These are phyloP conservation scores for Bradypus variegatus DNA, from an alignment of 2,797 vertebrate genomes.

Conservation along the genomic window DNA sequence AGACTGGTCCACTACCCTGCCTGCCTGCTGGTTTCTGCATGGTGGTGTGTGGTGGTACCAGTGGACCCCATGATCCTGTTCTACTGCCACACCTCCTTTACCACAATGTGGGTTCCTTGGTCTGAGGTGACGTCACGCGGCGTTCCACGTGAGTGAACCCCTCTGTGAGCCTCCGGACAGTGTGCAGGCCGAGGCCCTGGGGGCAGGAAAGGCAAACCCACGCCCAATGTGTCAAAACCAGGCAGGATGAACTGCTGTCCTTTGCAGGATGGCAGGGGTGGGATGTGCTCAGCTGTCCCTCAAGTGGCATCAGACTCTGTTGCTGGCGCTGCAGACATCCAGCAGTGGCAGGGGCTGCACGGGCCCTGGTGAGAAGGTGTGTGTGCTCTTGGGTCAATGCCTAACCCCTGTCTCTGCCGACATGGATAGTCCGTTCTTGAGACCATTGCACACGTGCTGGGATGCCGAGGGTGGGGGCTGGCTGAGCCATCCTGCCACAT, in stretches of 20 bases:
- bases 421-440: too few relatives aligned
- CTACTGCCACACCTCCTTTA: background rate
- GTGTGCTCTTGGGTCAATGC: too few relatives aligned
- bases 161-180: too few relatives aligned
- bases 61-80: background rate
- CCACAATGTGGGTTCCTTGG: too few relatives aligned
- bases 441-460: rapidly evolving
- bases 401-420: background rate
- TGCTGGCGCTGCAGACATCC: background rate
- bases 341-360: rapidly evolving
- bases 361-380: background rate
- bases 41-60: rapidly evolving
- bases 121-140: background rate
- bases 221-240: background rate
- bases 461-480: background rate
- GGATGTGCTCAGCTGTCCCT: too few relatives aligned
- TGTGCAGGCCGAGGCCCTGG: too few relatives aligned
- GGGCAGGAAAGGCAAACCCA: background rate
- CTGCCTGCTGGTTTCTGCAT: background rate
- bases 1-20: too few relatives aligned
- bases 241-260: too few relatives aligned
- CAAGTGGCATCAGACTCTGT: background rate
- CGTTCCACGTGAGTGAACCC: background rate
- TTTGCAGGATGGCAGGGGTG: background rate
- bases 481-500: background rate